phyloP scores from a whole-genome alignment of 2,113 vertebrate genomes.

The Acrocephalus kingi region DNA sequence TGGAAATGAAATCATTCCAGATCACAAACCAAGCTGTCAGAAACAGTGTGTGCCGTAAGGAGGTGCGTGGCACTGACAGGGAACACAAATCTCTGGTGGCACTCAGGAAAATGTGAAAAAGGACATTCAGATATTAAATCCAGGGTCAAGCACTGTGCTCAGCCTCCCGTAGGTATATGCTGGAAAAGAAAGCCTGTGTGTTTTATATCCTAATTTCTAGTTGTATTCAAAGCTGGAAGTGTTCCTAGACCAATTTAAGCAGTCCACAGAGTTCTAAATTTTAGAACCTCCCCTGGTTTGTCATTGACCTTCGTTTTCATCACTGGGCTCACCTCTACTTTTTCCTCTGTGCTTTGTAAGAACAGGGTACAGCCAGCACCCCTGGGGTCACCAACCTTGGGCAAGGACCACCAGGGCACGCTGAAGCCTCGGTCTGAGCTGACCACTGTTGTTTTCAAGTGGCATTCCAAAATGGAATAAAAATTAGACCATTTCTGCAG shows the following conservation, averaged over 20 bases:
- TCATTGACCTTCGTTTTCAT: background rate
- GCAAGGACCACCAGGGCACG: accelerated
- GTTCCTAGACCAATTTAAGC: background rate
- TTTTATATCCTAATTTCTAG: background rate
- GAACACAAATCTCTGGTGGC: background rate
- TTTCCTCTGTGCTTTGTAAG: background rate
- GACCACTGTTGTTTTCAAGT: background rate
- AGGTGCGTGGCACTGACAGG: background rate
- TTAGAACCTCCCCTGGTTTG: background rate
- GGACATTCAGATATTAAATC: background rate
- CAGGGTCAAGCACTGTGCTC: accelerated
- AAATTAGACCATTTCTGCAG: background rate
- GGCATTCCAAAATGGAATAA: background rate
- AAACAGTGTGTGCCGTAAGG: background rate
- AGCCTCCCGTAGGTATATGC: background rate
- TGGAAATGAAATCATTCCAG: background rate
- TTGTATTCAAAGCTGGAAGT: background rate
- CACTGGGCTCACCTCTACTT: accelerated
- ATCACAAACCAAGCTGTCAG: background rate
- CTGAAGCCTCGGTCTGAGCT: background rate
- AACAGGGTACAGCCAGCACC: background rate
- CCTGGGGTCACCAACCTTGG: background rate
- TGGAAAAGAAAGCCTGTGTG: background rate
- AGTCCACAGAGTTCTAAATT: background rate
- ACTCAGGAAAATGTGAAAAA: background rate